Base-by-base conservation (phyloP, 2,113 vertebrate genomes). In the Ivindomyrus marchei region DNA sequence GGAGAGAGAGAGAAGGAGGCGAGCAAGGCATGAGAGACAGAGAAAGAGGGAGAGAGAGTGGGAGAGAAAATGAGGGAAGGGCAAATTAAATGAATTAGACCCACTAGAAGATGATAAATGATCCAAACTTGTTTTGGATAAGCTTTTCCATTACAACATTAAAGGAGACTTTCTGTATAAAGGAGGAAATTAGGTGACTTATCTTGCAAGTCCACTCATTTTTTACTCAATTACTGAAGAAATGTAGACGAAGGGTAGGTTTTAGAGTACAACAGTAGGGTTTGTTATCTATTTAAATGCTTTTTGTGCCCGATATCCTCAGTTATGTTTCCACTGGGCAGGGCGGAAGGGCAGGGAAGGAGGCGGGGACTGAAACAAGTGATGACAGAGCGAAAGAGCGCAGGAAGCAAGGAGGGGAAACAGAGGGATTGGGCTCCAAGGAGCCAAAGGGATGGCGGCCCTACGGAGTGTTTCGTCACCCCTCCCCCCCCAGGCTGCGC, bases 131-230 rank as follows among this genome's bases (percentile, higher is more conserved):
- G 31, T 39, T 42, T 80, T 80, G 74, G 36, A 42, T 42, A 19
- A 42, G 74, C 74, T 80, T 80, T 80, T 80, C 31, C 74, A 80
- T 80, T 39, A 80, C 74, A 80, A 80, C 74, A 80, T 77, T 77
- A 77, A 77, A 80, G 36, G 36, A 42, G 74, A 39, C 36, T 80
- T 80, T 80, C 36, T 80, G 74, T 42, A 42, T 15, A 42, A 80
- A 42, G 31, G 13, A 80, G 62, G 62, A 70, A 70, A 70, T 70
- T 31, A 13, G 27, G 62, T 70, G n/a, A 70, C n/a, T 70, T 70
- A 39, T 42, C 74, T 42, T 80, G 36, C 74, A 80, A 42, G 36
- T 42, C 36, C 15, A 80, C 74, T 42, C 1, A 36, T 80, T 80
- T 80, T 80, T 80, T 80, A 80, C 31, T 39, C 17, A 80, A 39